These are phyloP conservation scores for Smutsia temminckii DNA, from an alignment of 2,797 vertebrate genomes.

Conservation along the genomic window DNA sequence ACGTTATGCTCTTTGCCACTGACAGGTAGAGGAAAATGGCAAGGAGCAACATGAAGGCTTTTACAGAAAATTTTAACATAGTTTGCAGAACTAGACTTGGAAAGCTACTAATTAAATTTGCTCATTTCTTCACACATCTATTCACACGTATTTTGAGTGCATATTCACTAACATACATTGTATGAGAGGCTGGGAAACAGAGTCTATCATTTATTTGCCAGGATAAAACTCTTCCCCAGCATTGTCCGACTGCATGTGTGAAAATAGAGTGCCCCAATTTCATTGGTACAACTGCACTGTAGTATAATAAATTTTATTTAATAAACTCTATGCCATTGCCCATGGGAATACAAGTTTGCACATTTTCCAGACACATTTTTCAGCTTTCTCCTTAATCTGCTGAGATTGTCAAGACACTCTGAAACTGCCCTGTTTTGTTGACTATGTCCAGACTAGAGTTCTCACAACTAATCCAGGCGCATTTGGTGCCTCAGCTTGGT, in stretches of 20 bases:
- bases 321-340: not conserved
- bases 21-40: not conserved
- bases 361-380: not conserved
- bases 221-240: not conserved
- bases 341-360: not conserved
- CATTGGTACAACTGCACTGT: not conserved
- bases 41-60: not conserved
- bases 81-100: not conserved
- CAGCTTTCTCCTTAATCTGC: not conserved
- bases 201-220: not conserved
- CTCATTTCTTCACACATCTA: not conserved
- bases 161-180: not conserved
- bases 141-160: not conserved
- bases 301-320: not conserved
- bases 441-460: not conserved
- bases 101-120: not conserved
- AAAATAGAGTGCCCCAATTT: not conserved
- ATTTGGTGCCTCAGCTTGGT: not conserved
- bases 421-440: not conserved
- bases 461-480: not conserved
- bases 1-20: not conserved
- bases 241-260: not conserved
- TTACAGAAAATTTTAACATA: not conserved
- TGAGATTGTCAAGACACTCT: not conserved
- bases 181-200: not conserved